Evolutionary conservation across 2,888 invertebrate genomes (phyloP).

Genomic region (Harmothoe impar): DNA sequence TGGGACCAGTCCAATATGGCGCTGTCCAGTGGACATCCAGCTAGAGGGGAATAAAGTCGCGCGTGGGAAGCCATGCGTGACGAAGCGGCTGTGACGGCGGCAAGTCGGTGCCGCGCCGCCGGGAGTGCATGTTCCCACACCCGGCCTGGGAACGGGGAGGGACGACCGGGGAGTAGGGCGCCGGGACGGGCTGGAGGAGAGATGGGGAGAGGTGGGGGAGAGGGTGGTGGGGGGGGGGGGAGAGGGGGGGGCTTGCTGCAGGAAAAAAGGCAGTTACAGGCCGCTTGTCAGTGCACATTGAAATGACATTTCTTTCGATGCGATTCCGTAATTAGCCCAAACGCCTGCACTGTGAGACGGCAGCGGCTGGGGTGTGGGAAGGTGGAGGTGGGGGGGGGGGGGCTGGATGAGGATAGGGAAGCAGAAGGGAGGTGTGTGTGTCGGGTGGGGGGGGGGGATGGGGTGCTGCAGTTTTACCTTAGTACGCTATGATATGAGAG

Average conservation of each 20-base stretch:
- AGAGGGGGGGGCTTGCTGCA: not conserved
- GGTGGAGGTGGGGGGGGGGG: not conserved
- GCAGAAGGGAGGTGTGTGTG: not conserved
- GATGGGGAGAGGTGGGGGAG: not conserved
- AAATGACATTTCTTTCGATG: constrained; percentile 54
- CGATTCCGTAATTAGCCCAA: constrained; percentile 16
- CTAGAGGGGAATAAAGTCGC: too few relatives aligned
- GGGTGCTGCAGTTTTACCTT: not conserved
- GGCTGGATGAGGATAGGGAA: too few relatives aligned
- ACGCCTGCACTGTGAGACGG: not conserved
- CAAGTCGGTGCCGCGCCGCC: not conserved
- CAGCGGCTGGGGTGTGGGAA: constrained; percentile 32
- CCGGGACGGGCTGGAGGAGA: not conserved
- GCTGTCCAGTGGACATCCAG: too few relatives aligned
- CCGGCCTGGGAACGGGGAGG: not conserved
- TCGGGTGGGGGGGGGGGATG: not conserved
- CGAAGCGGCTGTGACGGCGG: not conserved
- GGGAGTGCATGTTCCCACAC: not conserved
- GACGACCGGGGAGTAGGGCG: not conserved
- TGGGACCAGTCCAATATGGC: too few relatives aligned
- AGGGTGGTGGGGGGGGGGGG: constrained; percentile 1
- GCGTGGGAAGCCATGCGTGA: not conserved
- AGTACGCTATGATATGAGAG: too few relatives aligned
- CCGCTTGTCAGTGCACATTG: constrained; percentile 40
- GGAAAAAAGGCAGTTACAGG: not conserved